Base-by-base conservation (phyloP, 1,140 invertebrate genomes). In the Anastrepha ludens region DNA sequence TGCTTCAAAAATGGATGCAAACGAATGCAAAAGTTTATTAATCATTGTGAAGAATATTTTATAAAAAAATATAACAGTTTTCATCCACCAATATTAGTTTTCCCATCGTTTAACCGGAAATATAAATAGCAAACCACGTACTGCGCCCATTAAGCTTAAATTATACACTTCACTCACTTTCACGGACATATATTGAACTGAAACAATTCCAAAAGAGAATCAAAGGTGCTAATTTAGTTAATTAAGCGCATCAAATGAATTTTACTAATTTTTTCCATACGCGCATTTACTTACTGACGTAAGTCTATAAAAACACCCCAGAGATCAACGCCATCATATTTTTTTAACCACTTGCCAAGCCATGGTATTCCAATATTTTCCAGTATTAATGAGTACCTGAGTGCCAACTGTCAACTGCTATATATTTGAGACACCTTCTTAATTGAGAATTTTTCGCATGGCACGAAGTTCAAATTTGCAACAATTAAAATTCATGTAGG, bases 311-410 rank as follows among this genome's bases (percentile, higher is more conserved):
- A 62, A 6, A 62, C 17, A n/a, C 60, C 60, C 7, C 20, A 20
- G n/a, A 20, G 62, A 7, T 64, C 62, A 64, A 64, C 2, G 17
- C 6, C 62, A 64, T 13, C 39, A 11, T 39, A 20, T 29, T 67
- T 67, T 67, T 29, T 67, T 29, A 67, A 8, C 65, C 39, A 67
- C 11, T 67, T 67, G 29, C 39, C 9, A 13, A 4, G 11, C 3
- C 8, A 20, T 13, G 13, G 4, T 67, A 39, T 67, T 67, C 3
- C n/a, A 29, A 67, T 39, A 29, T 67, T 67, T 67, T 67, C 65
- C 65, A 67, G 29, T 67, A 29, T 67, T 67, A 67, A 67, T 29
- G 29, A 11, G 65, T 67, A 67, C 65, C 65, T 67, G 65, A 39
- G 8, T 39, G 65, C 65, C 39, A 29, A 20, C 65, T 67, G 65